Base-by-base conservation (phyloP, 2,113 vertebrate genomes). In the Panthera leo region DNA sequence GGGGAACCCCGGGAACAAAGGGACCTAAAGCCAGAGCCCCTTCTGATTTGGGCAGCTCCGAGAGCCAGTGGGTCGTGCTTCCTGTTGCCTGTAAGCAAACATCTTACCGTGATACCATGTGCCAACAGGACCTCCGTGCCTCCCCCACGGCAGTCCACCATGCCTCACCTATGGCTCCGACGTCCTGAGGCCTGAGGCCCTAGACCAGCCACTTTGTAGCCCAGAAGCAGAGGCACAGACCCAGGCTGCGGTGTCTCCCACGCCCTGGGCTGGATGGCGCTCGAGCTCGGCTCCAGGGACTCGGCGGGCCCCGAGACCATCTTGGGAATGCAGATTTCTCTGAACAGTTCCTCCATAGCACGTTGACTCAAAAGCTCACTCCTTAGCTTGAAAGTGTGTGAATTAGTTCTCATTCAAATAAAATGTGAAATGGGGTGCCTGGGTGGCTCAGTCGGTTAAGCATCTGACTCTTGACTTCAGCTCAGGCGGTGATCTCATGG, bases 211-310 rank as follows among this genome's bases (percentile, higher is more conserved):
- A 0, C 2, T 13, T 42, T 9, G 27, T 23, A 29, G 65, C 45
- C 80, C 23, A 11, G 29, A 39, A 25, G 65, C 67, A 53, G 63
- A 65, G 67, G 25, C 1, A 1, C 21, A 2, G 29, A 25, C 18
- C 25, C 36, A 4, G 21, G 7, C 27, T 0, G 4, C 3, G 0
- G 53, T 3, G 0, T 19, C 36, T 39, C 15, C 53, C 5, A 3
- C n/a, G 29, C 61, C 83, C 8, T 0, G 10, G 55, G 29, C 5
- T 16, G 29, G 11, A 36, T 12, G 4, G 19, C 14, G 0, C 34
- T 12, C 25, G 7, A 48, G 65, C 10, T 8, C 0, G 0, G 73
- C 53, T 8, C 36, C 65, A 39, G 1, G 80, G 55, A 48, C 58
- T 68, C 45, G 19, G 25, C 15, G 34, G 12, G 61, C 51, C 21